Percentiles rank a stretch among this genome's conserved stretches.
Evolutionary conservation across 1,140 invertebrate genomes (phyloP).

Genomic region (Zaprionus kolodkinae): DNA sequence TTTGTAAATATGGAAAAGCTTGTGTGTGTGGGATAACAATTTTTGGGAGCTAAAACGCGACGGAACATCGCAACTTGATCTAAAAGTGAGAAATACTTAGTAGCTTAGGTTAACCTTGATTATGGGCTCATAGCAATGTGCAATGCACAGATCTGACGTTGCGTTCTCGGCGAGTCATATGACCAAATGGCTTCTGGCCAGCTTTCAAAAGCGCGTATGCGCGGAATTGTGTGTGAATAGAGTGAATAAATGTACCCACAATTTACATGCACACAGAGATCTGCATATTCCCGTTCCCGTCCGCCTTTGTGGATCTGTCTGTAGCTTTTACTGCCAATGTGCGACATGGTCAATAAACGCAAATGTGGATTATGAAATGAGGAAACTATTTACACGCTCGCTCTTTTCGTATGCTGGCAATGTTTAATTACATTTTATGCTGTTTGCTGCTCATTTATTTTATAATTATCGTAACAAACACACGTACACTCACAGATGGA

Average conservation of each 20-base stretch:
- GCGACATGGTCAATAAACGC: constrained; percentile 52
- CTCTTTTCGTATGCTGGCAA: constrained; percentile 22
- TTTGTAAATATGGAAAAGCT: too few relatives aligned
- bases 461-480: constrained; percentile 41
- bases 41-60: too few relatives aligned
- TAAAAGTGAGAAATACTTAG: too few relatives aligned
- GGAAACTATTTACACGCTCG: constrained; percentile 61
- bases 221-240: constrained; percentile 34
- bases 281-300: neutral
- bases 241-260: constrained; percentile 41
- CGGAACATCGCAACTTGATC: too few relatives aligned
- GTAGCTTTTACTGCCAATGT: neutral
- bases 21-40: too few relatives aligned
- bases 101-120: too few relatives aligned
- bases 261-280: constrained; percentile 17
- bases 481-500: neutral
- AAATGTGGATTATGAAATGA: constrained; percentile 72
- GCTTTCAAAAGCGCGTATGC: constrained; percentile 15
- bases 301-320: neutral
- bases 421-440: constrained; percentile 71
- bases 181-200: constrained; percentile 64
- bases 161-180: constrained; percentile 37
- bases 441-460: constrained; percentile 60
- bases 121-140: too few relatives aligned
- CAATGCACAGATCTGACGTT: neutral